Base-by-base conservation (phyloP, 2,888 invertebrate species). In the Cryptocheilus praepositus region DNA sequence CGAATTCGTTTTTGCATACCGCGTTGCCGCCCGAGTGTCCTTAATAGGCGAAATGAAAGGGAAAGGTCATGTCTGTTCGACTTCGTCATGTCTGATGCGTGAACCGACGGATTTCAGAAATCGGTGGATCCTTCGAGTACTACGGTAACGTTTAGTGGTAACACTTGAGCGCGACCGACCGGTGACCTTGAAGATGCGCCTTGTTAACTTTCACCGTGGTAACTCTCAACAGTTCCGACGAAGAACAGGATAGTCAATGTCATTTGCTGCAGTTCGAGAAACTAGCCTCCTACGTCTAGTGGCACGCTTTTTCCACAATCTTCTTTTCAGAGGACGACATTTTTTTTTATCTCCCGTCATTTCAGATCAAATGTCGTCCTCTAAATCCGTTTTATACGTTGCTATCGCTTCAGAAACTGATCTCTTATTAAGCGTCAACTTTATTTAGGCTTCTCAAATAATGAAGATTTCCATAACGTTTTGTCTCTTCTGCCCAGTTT, bases 151-250 rank as follows among this genome's bases (percentile, higher is more conserved):
- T 53, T 60, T 5, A 13, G 25, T 25, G 36, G 7, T 4, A 4
- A 1, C 36, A 11, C 16, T 28, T 15, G 11, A 22, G 15, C 22
- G 43, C 60, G 36, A 8, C 68, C 67, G 56, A 36, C 56, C 61
- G 71, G 44, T 74, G 76, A 83, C 83, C 83, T 82, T 83, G 84
- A 80, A 73, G 80, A 83, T 82, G 80, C 80, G 77, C 76, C 80
- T 74, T 69, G 76, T 80, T 80, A 80, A 85, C 85, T 85, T 84
- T 85, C 84, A 84, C 85, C 71, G 62, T 66, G 70, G 70, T 70
- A 77, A 79, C 76, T 8, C 36, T 36, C 73, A 72, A 67, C 64
- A 70, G 71, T 68, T 69, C 56, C 57, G 70, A 69, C 66, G 67
- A 45, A 63, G 74, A 75, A 77, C 69, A 69, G 75, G 76, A 77